A percentile compares a stretch with the other conserved stretches of the same genome.
phyloP scores from a whole-genome alignment of 2,797 vertebrate genomes.

The Acanthiza pusilla region DNA sequence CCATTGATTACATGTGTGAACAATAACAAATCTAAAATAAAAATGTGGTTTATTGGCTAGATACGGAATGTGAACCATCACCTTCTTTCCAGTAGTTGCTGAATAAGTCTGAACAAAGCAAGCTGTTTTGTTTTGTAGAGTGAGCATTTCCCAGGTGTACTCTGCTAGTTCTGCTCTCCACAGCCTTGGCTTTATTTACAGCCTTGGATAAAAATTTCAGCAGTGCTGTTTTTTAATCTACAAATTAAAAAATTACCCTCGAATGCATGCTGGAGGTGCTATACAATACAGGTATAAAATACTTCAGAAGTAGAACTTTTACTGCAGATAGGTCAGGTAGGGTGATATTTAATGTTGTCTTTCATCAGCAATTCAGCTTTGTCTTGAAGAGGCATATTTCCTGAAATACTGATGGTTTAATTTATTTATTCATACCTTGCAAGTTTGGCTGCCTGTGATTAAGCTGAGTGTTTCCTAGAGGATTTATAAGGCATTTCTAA shows the following conservation, averaged over 20 bases:
- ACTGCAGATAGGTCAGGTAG: neutral
- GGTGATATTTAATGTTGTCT: neutral
- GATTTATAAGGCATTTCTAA: neutral
- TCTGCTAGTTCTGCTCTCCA: neutral
- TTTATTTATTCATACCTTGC: constrained; percentile 14
- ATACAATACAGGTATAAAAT: neutral
- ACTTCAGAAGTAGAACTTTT: neutral
- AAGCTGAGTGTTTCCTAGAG: neutral
- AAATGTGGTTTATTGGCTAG: neutral
- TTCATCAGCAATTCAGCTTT: neutral
- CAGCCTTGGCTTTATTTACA: neutral
- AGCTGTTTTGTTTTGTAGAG: neutral
- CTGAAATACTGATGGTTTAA: neutral
- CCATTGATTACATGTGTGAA: neutral
- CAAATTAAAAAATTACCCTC: neutral
- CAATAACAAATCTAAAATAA: neutral
- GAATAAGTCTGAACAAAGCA: neutral
- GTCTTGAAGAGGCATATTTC: neutral
- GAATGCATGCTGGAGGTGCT: neutral
- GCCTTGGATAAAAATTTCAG: neutral
- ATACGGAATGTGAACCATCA: neutral
- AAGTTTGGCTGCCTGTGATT: neutral
- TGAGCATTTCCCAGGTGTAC: neutral
- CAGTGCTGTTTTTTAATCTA: neutral
- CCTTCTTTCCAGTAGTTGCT: neutral